phyloP scores from a whole-genome alignment of 2,888 invertebrate species.

The Keiferia lycopersicella region DNA sequence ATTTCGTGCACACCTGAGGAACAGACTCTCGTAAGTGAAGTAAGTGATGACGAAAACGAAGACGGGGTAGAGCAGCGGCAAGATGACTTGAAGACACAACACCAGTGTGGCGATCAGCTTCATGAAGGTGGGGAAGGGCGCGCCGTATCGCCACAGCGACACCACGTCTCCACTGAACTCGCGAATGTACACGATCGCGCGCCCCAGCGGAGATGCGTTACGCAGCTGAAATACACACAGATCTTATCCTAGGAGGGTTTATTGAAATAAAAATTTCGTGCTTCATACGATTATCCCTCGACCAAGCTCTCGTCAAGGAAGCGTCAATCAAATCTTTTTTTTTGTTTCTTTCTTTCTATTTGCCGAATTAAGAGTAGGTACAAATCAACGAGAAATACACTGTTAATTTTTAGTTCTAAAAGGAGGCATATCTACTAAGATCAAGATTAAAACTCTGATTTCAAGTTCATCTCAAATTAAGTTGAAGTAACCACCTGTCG shows the following conservation, averaged over 20 bases:
- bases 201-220: constrained; percentile 59
- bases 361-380: too few relatives aligned
- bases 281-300: background rate
- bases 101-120: constrained; percentile 69
- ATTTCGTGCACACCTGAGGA: constrained; percentile 52
- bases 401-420: too few relatives aligned
- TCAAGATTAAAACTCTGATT: too few relatives aligned
- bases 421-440: too few relatives aligned
- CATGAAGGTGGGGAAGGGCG: constrained; percentile 75
- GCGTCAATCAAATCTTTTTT: too few relatives aligned
- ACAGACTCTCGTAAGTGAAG: constrained; percentile 65
- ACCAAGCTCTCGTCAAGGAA: too few relatives aligned
- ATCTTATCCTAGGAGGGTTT: background rate
- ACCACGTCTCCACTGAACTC: constrained; percentile 65
- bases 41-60: constrained; percentile 62
- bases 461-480: too few relatives aligned
- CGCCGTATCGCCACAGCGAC: constrained; percentile 71
- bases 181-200: constrained; percentile 54
- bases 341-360: too few relatives aligned
- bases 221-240: constrained; percentile 54
- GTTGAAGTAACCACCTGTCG: too few relatives aligned
- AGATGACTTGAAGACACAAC: constrained; percentile 60
- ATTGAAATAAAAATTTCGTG: too few relatives aligned
- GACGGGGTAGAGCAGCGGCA: constrained; percentile 70
- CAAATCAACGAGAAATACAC: too few relatives aligned